Evolutionary conservation across 92 coral and sea anemone species (phyloP), one percentile per base, ranked within the genome.

Genomic region (Blastomussa wellsi): DNA sequence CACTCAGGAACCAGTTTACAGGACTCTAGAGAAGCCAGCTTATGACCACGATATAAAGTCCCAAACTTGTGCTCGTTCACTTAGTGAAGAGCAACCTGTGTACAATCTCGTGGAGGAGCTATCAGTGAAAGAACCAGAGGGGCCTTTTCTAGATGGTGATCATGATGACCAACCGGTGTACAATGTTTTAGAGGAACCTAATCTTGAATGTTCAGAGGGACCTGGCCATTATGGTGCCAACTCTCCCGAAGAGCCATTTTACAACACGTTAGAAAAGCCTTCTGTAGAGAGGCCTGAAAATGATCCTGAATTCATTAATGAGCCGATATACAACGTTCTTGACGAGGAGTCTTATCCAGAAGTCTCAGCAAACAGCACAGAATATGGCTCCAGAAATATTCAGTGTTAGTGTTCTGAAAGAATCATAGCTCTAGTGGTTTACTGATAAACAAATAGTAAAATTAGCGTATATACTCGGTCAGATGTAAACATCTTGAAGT

Each of bases 181-280:
- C 62, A 75, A 75, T 36, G 79, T 75, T 10, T 33, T 77, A 12
- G 82, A 62, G 15, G 82, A 57, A 0, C 72, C 29, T 62, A 10
- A 39, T 39, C 4, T 9, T 1, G 57, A 52, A 38, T 37, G 5
- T 15, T 38, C 55, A 39, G 55, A 78, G 26, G 80, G 44, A 7
- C 4, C 66, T 31, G 66, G 11, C 20, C 20, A 60, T 35, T 7
- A 59, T 19, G 52, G 15, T 1, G 53, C 51, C 15, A 2, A 2
- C 7, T 26, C 52, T 8, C 9, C 29, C 5, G 59, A 16, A 7
- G 83, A 68, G 28, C 72, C 73, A 0, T 3, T 62, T 79, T 62
- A 36, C 53, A 64, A 65, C 51, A 41, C 55, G 4, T 62, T 64
- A 29, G 75, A 70, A 5, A 28, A 70, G 35, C 19, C 35, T 65